Conservation (phyloP, 2,113 vertebrate species). For the Passer domesticus region DNA sequence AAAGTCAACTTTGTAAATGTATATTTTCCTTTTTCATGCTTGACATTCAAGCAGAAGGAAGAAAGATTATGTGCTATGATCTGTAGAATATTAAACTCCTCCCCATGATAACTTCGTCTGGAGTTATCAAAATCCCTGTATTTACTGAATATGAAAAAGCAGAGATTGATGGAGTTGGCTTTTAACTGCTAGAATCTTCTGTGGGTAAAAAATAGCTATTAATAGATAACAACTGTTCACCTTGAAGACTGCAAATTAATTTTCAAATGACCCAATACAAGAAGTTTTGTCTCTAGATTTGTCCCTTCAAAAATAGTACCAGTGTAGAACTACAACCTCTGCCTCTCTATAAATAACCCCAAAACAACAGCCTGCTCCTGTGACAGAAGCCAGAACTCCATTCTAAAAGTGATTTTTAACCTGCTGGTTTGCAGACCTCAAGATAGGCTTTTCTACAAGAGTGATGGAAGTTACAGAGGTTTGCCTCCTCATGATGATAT, state of each 20-base stretch:
- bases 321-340: not conserved
- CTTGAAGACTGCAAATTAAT: not conserved
- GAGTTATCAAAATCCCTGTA: constrained; percentile 47
- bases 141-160: constrained; percentile 46
- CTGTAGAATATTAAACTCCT: constrained; percentile 50
- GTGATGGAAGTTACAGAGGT: not conserved
- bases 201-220: constrained; percentile 23
- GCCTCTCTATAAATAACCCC: not conserved
- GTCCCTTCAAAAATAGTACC: not conserved
- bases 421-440: not conserved
- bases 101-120: not conserved
- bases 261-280: not conserved
- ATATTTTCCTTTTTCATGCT: constrained; percentile 19
- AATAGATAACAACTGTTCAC: constrained; percentile 19
- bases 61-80: constrained; percentile 29
- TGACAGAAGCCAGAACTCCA: not conserved
- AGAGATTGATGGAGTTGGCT: constrained; percentile 16
- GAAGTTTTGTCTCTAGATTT: not conserved
- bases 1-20: constrained; percentile 10
- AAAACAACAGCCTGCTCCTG: not conserved
- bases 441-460: not conserved
- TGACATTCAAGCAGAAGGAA: constrained; percentile 44
- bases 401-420: not conserved
- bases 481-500: not conserved
- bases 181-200: constrained; percentile 35